Conservation (phyloP, 2,113 vertebrate genomes). For the Oncorhynchus mykiss region DNA sequence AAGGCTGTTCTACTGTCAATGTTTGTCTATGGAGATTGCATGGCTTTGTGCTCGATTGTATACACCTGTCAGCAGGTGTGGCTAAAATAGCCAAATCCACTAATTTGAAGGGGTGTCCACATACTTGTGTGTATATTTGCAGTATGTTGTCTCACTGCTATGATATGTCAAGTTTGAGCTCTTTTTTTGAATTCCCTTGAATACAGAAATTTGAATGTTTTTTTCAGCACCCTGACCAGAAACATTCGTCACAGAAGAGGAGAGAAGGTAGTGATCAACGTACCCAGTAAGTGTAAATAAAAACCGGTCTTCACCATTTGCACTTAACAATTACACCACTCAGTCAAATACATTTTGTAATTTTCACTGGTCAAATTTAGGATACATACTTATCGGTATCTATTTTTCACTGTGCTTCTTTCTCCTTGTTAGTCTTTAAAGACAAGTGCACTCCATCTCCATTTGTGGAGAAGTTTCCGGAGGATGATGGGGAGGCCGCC, state of each 20-base stretch:
- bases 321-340: background rate
- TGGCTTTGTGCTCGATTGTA: too few species aligned
- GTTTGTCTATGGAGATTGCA: too few species aligned
- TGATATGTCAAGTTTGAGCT: background rate
- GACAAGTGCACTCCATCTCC: slow-evolving; percentile 88
- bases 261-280: slow-evolving; percentile 96
- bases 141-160: background rate
- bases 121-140: background rate
- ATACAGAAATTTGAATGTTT: slow-evolving; percentile 10
- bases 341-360: background rate
- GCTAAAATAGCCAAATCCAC: too few species aligned
- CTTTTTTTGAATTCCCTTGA: background rate
- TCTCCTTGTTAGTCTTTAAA: slow-evolving; percentile 83
- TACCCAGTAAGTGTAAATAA: slow-evolving; percentile 83
- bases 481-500: slow-evolving; percentile 85
- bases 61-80: too few species aligned
- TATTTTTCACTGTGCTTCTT: background rate
- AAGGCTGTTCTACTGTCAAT: too few species aligned
- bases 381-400: background rate
- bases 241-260: slow-evolving; percentile 94
- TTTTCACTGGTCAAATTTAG: background rate
- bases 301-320: slow-evolving; percentile 21
- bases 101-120: too few species aligned
- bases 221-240: slow-evolving; percentile 89
- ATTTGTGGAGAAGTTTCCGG: slow-evolving; percentile 87